Percentiles rank a stretch among this genome's conserved stretches.
Conservation (phyloP, 2,797 vertebrate species). For the Schizopygopsis pylzovi region DNA sequence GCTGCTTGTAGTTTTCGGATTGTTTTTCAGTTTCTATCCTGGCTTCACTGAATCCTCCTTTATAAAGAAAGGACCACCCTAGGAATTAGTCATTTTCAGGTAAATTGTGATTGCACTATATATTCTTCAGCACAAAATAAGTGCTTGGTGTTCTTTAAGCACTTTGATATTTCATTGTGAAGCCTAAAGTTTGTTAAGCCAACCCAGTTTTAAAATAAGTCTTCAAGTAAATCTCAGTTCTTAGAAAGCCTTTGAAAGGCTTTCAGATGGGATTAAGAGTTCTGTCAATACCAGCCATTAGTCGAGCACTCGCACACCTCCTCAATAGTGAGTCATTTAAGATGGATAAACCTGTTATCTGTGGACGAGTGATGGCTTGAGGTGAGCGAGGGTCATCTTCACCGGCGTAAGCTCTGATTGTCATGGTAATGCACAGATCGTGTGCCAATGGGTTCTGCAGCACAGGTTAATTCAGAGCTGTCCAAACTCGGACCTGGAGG, state of each 20-base stretch:
- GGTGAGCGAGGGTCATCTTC: slow-evolving; percentile 5
- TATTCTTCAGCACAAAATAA: neutral
- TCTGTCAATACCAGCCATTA: slow-evolving; percentile 13
- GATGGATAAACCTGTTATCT: neutral
- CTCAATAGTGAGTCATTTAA: slow-evolving; percentile 23
- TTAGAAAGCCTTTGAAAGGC: slow-evolving; percentile 43
- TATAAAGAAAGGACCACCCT: neutral
- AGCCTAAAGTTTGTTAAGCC: neutral
- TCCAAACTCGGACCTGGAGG: too few species aligned
- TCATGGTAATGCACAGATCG: neutral
- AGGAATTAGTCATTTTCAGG: neutral
- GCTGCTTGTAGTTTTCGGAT: neutral
- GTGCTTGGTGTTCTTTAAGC: neutral
- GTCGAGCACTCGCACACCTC: neutral
- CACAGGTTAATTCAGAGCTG: too few species aligned
- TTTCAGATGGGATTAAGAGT: slow-evolving; percentile 37
- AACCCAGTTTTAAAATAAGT: neutral
- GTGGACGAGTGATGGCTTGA: neutral
- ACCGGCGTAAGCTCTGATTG: neutral
- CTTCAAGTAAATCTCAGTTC: neutral
- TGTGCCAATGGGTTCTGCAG: neutral
- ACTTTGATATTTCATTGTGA: neutral
- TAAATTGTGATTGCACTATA: neutral
- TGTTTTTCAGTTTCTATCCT: neutral
- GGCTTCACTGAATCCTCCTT: neutral